These are phyloP conservation scores for Rhinoderma darwinii DNA, from an alignment of 2,113 vertebrate species.

Conservation along the genomic window DNA sequence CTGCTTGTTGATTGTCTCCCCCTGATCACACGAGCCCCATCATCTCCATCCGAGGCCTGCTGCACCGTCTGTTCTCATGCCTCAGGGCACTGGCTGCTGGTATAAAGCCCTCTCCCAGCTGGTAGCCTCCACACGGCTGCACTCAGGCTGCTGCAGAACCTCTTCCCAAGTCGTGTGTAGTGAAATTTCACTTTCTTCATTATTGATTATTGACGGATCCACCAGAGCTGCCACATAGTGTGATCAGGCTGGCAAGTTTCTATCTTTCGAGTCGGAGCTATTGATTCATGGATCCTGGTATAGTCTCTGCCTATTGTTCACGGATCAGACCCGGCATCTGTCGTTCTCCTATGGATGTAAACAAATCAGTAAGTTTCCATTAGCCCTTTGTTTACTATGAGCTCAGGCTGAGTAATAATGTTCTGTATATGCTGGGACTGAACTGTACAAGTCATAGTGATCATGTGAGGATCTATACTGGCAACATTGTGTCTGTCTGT, in stretches of 20 bases:
- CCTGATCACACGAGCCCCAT: background rate
- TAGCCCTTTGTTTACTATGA: background rate
- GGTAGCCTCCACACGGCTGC: background rate
- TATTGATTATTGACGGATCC: no score
- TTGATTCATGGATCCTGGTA: background rate
- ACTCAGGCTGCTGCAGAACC: background rate
- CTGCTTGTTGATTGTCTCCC: slow-evolving; percentile 1
- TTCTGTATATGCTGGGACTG: no score
- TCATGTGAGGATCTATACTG: no score
- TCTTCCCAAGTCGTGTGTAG: background rate
- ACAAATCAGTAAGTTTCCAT: background rate
- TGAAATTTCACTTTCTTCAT: background rate
- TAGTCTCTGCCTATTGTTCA: background rate
- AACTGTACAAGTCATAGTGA: no score
- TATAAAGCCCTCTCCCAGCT: background rate
- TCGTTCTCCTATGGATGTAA: background rate
- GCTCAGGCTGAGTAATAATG: background rate
- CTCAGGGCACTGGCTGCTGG: background rate
- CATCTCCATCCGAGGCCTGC: slow-evolving; percentile 13
- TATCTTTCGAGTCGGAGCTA: no score
- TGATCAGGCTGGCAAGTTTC: background rate
- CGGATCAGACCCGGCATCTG: background rate
- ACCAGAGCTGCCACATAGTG: no score
- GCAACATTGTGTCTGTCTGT: no score
- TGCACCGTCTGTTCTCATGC: background rate